Base-by-base conservation (phyloP, 2,113 vertebrate species). In the Choloepus hoffmanni region DNA sequence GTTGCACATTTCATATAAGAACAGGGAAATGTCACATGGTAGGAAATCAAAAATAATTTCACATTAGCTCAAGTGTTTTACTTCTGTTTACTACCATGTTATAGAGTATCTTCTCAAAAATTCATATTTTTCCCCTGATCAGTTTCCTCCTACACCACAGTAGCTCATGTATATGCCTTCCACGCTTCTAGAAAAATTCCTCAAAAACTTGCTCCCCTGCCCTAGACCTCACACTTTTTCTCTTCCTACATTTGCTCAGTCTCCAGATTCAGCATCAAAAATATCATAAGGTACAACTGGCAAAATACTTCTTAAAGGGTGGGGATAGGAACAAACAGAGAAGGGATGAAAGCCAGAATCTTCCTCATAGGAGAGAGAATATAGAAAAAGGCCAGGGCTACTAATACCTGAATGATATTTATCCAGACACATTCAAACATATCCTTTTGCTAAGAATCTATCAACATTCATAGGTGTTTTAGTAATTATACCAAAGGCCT, bases 401-500 rank as follows among this genome's bases (percentile, higher is more conserved):
- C 33, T 93, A 60, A 95, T 58, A 83, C 7, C 7, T 85, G 63
- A 74, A 86, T 48, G 67, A 86, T 19, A 3, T n/a, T 81, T 86
- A 30, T 58, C 23, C 36, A 97, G 63, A 78, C 28, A 86, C 21
- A 65, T 86, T 96, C 60, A 95, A 77, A 73, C 40, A 21, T 62
- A 77, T 63, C 23, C 33, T 90, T 62, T 70, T 82, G 23, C 33
- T 70, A 85, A 63, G 67, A 73, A 87, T 21, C 15, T 33, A 60
- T 14, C 86, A 81, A 82, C 50, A 43, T 92, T 92, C 36, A 55
- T 60, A 62, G 45, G 33, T 63, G 12, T 67, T 86, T 92, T 94
- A 97, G 81, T 55, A 85, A 96, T 40, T 76, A 77, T 16, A 94
- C 73, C n/a, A 96, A 94, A 96, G 53, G 7, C 48, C 3, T 40